Evolutionary conservation across 2,888 invertebrate genomes (phyloP).

Genomic region (Euproctis similis): DNA sequence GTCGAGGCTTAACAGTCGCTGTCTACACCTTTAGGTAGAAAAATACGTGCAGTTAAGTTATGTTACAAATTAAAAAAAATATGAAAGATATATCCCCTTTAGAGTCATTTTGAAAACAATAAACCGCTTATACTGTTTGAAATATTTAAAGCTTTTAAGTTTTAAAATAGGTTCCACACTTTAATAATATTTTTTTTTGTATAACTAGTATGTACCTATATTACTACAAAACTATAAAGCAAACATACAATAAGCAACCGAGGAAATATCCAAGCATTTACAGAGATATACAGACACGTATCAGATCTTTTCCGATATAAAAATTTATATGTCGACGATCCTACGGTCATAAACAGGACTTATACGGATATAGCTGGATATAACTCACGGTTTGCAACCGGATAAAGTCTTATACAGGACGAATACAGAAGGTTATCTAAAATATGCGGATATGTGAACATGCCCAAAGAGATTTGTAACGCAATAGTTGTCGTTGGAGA

Average conservation of each 20-base stretch:
- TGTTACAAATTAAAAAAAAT: too few species aligned
- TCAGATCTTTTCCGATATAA: slow-evolving; percentile 51
- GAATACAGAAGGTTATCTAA: slow-evolving; percentile 21
- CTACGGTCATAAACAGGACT: slow-evolving; percentile 48
- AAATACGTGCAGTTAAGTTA: too few species aligned
- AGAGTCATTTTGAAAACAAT: too few species aligned
- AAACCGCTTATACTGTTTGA: too few species aligned
- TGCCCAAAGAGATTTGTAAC: slow-evolving; percentile 24
- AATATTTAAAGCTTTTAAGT: too few species aligned
- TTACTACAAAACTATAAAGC: too few species aligned
- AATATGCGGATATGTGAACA: slow-evolving; percentile 19
- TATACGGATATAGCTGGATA: slow-evolving; percentile 32
- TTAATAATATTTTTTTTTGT: slow-evolving; percentile 4
- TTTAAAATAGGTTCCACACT: neutral
- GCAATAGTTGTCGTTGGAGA: too few species aligned
- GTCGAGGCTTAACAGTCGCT: too few species aligned
- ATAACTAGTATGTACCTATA: too few species aligned
- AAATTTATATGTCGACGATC: slow-evolving; percentile 53
- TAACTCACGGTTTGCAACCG: slow-evolving; percentile 28
- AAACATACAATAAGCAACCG: too few species aligned
- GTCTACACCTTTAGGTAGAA: too few species aligned
- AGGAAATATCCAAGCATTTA: slow-evolving; percentile 20
- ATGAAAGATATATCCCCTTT: too few species aligned
- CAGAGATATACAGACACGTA: slow-evolving; percentile 33
- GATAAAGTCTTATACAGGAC: slow-evolving; percentile 24